phyloP scores from a whole-genome alignment of 1,140 invertebrate species.

The Cryptotermes secundus region DNA sequence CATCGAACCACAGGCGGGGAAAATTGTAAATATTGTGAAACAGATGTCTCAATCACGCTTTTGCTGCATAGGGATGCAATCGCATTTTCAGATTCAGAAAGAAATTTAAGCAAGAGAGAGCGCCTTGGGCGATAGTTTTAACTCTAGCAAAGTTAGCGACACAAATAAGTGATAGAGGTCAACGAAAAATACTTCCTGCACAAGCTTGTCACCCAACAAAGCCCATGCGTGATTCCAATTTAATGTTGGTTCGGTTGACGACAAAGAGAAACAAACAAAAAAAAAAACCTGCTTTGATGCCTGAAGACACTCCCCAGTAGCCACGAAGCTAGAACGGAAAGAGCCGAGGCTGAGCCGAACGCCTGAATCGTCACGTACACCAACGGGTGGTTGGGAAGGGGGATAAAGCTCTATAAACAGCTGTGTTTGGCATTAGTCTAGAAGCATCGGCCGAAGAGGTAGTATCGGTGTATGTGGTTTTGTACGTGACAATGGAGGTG shows the following conservation, averaged over 20 bases:
- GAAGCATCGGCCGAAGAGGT: background rate
- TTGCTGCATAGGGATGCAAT: too few species aligned
- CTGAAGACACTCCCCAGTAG: background rate
- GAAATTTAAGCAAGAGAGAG: too few species aligned
- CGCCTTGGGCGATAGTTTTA: too few species aligned
- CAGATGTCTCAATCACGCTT: background rate
- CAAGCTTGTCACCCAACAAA: background rate
- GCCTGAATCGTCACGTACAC: background rate
- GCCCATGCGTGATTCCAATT: background rate
- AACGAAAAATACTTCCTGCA: background rate
- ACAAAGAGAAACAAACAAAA: background rate
- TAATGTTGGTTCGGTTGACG: background rate
- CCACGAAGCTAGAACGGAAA: background rate
- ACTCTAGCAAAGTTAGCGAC: background rate
- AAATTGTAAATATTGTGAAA: background rate
- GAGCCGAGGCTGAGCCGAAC: background rate
- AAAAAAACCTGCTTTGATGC: background rate
- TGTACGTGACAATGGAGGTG: slow-evolving; percentile 47
- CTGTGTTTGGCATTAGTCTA: background rate
- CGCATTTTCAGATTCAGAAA: too few species aligned
- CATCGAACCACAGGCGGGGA: background rate
- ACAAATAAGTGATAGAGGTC: background rate
- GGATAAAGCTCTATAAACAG: background rate
- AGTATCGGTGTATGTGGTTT: background rate
- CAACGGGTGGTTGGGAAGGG: background rate